Conservation (phyloP, 1,140 invertebrate species). For the Aphaenogaster rudis region DNA sequence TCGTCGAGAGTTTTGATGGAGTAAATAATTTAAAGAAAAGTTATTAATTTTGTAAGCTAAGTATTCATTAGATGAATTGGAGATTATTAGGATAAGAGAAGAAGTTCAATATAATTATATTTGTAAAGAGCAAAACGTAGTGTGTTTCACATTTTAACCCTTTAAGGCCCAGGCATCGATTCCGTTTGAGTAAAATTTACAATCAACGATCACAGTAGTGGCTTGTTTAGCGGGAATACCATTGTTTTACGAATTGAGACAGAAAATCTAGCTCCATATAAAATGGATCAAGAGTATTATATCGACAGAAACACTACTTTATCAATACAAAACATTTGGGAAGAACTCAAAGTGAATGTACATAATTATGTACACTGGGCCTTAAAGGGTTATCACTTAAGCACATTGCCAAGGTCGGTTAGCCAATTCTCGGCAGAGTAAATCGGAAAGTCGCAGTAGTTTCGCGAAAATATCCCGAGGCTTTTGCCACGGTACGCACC, state of each 20-base stretch:
- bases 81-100: background rate
- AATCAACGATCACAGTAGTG: no score
- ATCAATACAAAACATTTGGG: no score
- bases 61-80: background rate
- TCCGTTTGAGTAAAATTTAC: no score
- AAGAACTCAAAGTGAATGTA: no score
- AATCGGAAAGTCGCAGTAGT: slow-evolving; percentile 39
- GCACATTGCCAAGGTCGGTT: background rate
- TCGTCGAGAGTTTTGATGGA: background rate
- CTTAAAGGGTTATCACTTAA: background rate
- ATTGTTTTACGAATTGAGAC: no score
- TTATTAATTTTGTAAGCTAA: background rate
- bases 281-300: no score
- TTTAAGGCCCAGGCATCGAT: no score
- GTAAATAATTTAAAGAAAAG: background rate
- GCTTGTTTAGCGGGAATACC: no score
- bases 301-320: no score
- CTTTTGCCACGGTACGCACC: slow-evolving; percentile 21
- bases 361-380: no score
- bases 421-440: slow-evolving; percentile 7
- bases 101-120: background rate
- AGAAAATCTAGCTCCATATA: no score
- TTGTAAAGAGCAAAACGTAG: background rate
- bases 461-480: slow-evolving; percentile 48
- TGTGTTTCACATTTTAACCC: background rate